Evolutionary conservation across 1,140 invertebrate species (phyloP), one percentile per base, ranked within the genome.

Genomic region (Hycleus phaleratus): DNA sequence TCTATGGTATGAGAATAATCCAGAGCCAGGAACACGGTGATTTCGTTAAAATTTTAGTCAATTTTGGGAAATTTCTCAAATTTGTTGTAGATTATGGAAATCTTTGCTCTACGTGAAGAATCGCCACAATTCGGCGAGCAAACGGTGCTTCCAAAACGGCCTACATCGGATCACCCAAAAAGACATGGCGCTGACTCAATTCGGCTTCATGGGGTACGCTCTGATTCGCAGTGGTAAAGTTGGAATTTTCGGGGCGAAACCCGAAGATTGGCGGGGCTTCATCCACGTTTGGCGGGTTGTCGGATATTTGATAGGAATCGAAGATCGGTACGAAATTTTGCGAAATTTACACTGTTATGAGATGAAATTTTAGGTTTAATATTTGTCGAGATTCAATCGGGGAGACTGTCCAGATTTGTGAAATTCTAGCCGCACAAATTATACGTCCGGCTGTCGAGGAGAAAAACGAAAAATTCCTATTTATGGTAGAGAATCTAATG

Each of bases 231-330:
- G 86, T 0, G 73, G 85, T 45, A 71, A 80, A 38, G 76, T 91
- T 32, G 87, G 88, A 1, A 74, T 92, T 2, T 61, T 69, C 2
- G 45, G 76, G 9, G 67, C 75, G 12, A 63, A 76, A 7, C 18
- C 18, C 18, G 77, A 83, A 25, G 85, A 88, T 49, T 66, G 86
- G n/a, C 84, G 88, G 47, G 84, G 83, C n/a, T 85, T 90, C 48
- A 72, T 89, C 2, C 90, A 95, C 69, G 83, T 93, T 63, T 95
- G 91, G 91, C 78, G 82, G 43, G 84, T 88, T 1, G 82, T 94
- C 32, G 91, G 90, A 1, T 80, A 85, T 64, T 72, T 90, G 66
- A 78, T 95, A 45, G 92, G 92, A 2, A 83, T 93, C 10, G 81
- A 91, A 59, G 90, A 95, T 64, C 82, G 81, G 81, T 87, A 70